Percentiles rank a stretch among this genome's conserved stretches.
Evolutionary conservation across 2,888 invertebrate species (phyloP).

Genomic region (Leptopilina drosophilae): DNA sequence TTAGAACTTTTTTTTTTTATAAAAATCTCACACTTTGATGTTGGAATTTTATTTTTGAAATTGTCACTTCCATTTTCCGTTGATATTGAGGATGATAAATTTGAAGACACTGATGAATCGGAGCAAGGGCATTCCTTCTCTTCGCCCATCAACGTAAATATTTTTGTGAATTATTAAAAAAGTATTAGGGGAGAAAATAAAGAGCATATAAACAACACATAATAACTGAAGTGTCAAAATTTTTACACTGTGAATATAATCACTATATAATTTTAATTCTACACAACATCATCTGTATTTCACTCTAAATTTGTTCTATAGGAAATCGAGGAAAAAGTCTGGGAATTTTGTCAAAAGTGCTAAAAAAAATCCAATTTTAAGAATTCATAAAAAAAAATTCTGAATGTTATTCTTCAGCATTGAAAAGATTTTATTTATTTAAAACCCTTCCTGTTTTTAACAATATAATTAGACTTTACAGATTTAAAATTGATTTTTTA

Average conservation of each 20-base stretch:
- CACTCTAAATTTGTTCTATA: too few species aligned
- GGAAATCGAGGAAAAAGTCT: too few species aligned
- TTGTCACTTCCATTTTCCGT: neutral
- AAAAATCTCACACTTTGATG: neutral
- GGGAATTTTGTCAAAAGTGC: too few species aligned
- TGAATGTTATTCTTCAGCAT: too few species aligned
- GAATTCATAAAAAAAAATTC: too few species aligned
- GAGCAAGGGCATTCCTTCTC: conserved; percentile 61
- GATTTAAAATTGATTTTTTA: too few species aligned
- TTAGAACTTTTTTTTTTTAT: neutral
- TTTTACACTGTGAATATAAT: neutral
- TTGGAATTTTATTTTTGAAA: neutral
- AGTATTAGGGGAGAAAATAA: conserved; percentile 45
- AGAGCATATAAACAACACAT: conserved; percentile 50
- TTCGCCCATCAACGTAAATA: conserved; percentile 54
- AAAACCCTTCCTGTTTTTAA: too few species aligned
- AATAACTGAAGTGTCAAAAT: conserved; percentile 63
- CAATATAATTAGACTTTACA: too few species aligned
- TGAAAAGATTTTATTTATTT: too few species aligned
- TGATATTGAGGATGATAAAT: conserved; percentile 58
- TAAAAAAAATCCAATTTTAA: too few species aligned
- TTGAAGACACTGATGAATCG: conserved; percentile 64
- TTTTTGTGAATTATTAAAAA: conserved; percentile 38
- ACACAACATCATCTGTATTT: too few species aligned
- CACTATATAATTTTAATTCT: neutral